Percentiles rank a stretch among this genome's conserved stretches.
These are phyloP conservation scores for Rhingia rostrata DNA, from an alignment of 2,888 invertebrate species.

Conservation along the genomic window DNA sequence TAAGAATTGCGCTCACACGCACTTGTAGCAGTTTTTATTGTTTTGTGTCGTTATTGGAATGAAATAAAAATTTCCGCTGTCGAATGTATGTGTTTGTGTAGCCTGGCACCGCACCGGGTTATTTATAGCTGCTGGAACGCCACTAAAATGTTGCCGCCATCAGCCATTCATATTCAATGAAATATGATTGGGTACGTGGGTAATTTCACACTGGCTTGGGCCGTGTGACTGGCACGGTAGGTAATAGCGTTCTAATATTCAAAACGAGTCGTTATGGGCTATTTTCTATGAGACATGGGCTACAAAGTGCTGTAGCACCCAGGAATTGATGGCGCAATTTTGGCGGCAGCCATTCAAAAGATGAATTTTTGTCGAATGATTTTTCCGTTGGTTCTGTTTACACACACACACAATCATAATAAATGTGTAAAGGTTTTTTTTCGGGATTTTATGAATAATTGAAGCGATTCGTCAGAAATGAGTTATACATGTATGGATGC, in stretches of 20 bases:
- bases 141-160: constrained; percentile 43
- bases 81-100: constrained; percentile 19
- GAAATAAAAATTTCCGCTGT: constrained; percentile 58
- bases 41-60: constrained; percentile 31
- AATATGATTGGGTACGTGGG: constrained; percentile 53
- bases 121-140: constrained; percentile 45
- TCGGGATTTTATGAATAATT: too few species aligned
- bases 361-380: constrained; percentile 27
- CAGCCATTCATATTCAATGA: constrained; percentile 60
- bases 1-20: not conserved
- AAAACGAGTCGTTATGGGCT: constrained; percentile 59
- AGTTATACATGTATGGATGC: too few species aligned
- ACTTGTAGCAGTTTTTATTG: constrained; percentile 46
- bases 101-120: constrained; percentile 3
- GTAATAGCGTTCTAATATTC: constrained; percentile 71
- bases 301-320: not conserved
- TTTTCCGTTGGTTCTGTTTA: not conserved
- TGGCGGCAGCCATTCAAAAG: constrained; percentile 33
- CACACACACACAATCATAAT: not conserved
- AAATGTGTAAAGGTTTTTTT: not conserved
- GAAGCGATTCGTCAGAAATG: too few species aligned
- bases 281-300: constrained; percentile 32
- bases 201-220: constrained; percentile 7
- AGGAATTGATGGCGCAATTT: constrained; percentile 67
- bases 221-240: constrained; percentile 20